Conservation (phyloP, 2,797 vertebrate species). For the Protonibea diacanthus region DNA sequence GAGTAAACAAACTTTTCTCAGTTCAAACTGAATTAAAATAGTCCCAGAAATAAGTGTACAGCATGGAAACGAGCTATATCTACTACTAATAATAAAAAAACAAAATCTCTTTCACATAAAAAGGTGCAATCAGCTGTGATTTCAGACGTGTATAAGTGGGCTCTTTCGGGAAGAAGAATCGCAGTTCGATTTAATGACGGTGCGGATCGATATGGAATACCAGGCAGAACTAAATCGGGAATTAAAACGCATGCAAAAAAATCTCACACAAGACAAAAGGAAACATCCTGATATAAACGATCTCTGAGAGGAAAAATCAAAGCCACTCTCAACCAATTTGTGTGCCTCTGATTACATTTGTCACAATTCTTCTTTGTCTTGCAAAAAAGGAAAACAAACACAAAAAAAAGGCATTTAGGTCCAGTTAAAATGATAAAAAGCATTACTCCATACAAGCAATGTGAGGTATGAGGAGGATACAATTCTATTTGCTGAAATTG, state of each 20-base stretch:
- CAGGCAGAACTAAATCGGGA: constrained; percentile 50
- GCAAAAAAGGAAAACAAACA: too few species aligned
- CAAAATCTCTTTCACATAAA: constrained; percentile 67
- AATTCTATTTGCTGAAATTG: constrained; percentile 78
- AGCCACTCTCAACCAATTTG: constrained; percentile 61
- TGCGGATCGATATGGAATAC: constrained; percentile 47
- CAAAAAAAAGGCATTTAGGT: constrained; percentile 80
- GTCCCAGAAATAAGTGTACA: constrained; percentile 51
- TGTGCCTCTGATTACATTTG: constrained; percentile 53
- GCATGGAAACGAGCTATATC: constrained; percentile 61
- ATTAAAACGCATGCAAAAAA: constrained; percentile 66
- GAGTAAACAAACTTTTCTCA: constrained; percentile 65
- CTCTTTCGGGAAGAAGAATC: constrained; percentile 47
- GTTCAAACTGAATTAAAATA: constrained; percentile 64
- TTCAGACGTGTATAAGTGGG: constrained; percentile 64
- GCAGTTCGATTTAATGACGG: constrained; percentile 38
- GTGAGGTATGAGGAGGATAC: constrained; percentile 84
- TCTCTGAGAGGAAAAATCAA: constrained; percentile 57
- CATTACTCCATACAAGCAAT: constrained; percentile 78
- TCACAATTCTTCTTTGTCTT: constrained; percentile 38
- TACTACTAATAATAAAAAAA: constrained; percentile 31
- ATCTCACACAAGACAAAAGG: constrained; percentile 52
- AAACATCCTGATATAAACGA: constrained; percentile 62
- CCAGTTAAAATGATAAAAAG: constrained; percentile 71
- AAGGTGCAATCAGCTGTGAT: constrained; percentile 76